Evolutionary conservation across 2,113 vertebrate species (phyloP), one percentile per base, ranked within the genome.

Genomic region (Fregata magnificens): DNA sequence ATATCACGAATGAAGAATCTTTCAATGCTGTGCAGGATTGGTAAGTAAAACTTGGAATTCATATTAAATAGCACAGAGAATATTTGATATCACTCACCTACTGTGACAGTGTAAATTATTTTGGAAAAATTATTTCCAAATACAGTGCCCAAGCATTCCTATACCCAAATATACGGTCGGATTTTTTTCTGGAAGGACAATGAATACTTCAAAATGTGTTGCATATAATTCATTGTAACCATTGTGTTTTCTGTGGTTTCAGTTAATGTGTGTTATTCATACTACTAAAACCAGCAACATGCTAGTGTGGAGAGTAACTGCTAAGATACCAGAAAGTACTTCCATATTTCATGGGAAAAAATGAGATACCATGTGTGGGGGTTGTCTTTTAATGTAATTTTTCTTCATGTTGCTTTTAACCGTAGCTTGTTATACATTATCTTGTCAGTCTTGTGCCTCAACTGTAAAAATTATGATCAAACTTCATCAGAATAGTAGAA

Each of bases 1-100:
- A 99, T 96, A 99, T 99, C 97, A 99, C 99, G 10, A 99, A 99
- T 67, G 99, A 99, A 95, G 99, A 99, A 56, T 99, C 99, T 32
- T 99, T 99, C 92, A 98, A 98, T 44, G 99, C 99, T 11, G 99
- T 99, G 16, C 99, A 99, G 94, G 99, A 99, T 25, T 99, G 99
- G 99, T 99, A 95, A 99, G 99, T 97, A 82, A 92, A 38, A 92
- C 14, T 8, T 71, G 10, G 24, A 61, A 79, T 61, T 77, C 9
- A 13, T 74, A 34, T 47, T 79, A 52, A 63, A 32, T 70, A 78
- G 5, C 26, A 56, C 12, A 77, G 11, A 72, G 6, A n/a, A 36
- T 42, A 45, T 63, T 63, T 83, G 21, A 9, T 79, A 49, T 53
- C 13, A 24, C 6, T 63, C n/a, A 34, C 6, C 34, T 94, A 16